Conservation (phyloP, 2,888 invertebrate species). For the Drosophila kambysellisi region DNA sequence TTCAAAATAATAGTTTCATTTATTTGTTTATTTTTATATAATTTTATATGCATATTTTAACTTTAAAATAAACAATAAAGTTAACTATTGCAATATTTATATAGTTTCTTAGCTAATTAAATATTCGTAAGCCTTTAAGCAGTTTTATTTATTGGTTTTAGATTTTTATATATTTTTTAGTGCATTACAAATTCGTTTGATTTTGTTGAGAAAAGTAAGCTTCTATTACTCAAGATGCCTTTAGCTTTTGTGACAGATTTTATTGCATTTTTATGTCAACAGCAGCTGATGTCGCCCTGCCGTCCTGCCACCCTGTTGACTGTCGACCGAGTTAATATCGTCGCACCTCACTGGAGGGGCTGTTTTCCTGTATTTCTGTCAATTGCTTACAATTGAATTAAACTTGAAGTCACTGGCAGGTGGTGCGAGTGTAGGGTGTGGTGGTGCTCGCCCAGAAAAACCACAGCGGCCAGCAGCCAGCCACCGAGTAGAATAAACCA, state of each 20-base stretch:
- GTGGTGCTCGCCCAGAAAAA: constrained; percentile 35
- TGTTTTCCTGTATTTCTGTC: constrained; percentile 69
- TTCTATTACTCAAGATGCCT: constrained; percentile 36
- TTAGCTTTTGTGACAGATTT: constrained; percentile 59
- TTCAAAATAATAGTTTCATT: too few species aligned
- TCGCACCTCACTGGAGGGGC: constrained; percentile 25
- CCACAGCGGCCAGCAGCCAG: constrained; percentile 52
- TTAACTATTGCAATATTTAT: neutral
- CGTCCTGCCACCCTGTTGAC: neutral
- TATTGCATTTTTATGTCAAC: constrained; percentile 80
- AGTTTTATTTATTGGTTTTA: neutral
- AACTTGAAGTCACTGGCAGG: constrained; percentile 67
- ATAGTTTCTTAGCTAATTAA: neutral
- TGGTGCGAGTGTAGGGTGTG: constrained; percentile 45
- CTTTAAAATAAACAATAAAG: neutral
- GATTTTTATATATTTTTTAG: constrained; percentile 25
- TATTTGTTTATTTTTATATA: too few species aligned
- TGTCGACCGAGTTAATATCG: constrained; percentile 50
- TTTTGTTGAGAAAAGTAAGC: neutral
- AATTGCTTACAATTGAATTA: constrained; percentile 74
- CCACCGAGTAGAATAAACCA: constrained; percentile 59
- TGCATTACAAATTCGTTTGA: constrained; percentile 39
- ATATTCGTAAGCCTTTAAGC: too few species aligned
- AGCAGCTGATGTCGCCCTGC: constrained; percentile 61
- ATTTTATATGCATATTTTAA: too few species aligned